Evolutionary conservation across 2,888 invertebrate genomes (phyloP).

Genomic region (Drosophila atroscutellata): DNA sequence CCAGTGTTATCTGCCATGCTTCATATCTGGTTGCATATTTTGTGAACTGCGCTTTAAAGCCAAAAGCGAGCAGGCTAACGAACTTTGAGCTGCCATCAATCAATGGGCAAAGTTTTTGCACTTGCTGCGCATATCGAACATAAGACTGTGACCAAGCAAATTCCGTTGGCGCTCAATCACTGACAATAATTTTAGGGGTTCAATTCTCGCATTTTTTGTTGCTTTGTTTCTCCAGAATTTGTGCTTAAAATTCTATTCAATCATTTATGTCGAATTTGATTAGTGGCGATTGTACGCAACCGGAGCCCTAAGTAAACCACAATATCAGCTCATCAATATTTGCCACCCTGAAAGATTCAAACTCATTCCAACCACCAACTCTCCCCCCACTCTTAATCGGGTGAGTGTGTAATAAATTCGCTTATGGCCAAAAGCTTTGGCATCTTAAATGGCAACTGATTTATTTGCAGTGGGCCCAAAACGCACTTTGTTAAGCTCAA

Average conservation of each 20-base stretch:
- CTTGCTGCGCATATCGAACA: constrained; percentile 55
- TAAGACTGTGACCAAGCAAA: constrained; percentile 38
- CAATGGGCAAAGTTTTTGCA: constrained; percentile 47
- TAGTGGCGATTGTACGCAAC: constrained; percentile 53
- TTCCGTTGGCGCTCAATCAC: constrained; percentile 64
- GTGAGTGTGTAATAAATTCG: constrained; percentile 72
- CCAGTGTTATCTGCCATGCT: background rate
- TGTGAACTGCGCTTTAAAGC: constrained; percentile 28
- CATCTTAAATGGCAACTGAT: constrained; percentile 78
- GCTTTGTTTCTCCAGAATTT: constrained; percentile 40
- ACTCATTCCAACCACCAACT: background rate
- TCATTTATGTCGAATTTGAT: constrained; percentile 81
- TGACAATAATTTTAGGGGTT: constrained; percentile 54
- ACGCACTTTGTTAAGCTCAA: constrained; percentile 69
- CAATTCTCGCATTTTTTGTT: background rate
- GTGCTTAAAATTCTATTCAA: constrained; percentile 77
- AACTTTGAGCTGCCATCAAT: constrained; percentile 66
- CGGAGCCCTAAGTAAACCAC: constrained; percentile 47
- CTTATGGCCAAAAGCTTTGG: constrained; percentile 67
- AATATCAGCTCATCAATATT: constrained; percentile 67
- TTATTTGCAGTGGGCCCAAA: constrained; percentile 54
- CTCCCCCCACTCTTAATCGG: constrained; percentile 15
- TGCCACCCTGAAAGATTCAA: constrained; percentile 18
- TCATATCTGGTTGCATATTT: constrained; percentile 22
- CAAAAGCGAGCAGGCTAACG: constrained; percentile 39